Evolutionary conservation across 2,113 vertebrate species (phyloP).

Genomic region (Epinephelus cyanopodus): DNA sequence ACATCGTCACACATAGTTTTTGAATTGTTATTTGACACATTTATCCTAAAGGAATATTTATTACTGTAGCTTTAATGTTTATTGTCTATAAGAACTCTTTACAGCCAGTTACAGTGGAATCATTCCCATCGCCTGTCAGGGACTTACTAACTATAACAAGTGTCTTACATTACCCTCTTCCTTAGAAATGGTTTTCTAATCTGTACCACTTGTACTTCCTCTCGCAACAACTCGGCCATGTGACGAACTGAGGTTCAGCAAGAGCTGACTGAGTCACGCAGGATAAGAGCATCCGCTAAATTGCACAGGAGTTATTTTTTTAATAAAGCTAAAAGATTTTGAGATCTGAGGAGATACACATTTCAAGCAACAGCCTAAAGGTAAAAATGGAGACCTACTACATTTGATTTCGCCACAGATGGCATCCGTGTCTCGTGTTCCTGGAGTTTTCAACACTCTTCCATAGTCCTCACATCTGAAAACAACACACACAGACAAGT

Average conservation of each 20-base stretch:
- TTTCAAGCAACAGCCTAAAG: neutral
- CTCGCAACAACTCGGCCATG: neutral
- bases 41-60: neutral
- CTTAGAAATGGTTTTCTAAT: slow-evolving; percentile 18
- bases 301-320: neutral
- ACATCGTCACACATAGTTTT: neutral
- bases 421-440: slow-evolving; percentile 17
- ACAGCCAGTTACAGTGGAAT: neutral
- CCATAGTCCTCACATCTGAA: slow-evolving; percentile 75
- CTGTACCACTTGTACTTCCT: slow-evolving; percentile 12
- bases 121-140: neutral
- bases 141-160: neutral
- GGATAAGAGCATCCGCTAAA: slow-evolving; percentile 1
- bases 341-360: neutral
- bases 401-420: slow-evolving; percentile 57
- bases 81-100: neutral
- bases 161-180: neutral
- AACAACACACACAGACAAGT: slow-evolving; percentile 8
- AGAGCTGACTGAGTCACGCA: slow-evolving; percentile 17
- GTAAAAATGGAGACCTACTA: slow-evolving; percentile 35
- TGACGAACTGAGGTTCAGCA: slow-evolving; percentile 31
- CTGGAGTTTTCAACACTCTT: slow-evolving; percentile 14
- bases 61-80: neutral
- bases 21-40: neutral
- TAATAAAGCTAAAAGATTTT: neutral